phyloP scores from a whole-genome alignment of 2,113 vertebrate species.

The Fulica atra region DNA sequence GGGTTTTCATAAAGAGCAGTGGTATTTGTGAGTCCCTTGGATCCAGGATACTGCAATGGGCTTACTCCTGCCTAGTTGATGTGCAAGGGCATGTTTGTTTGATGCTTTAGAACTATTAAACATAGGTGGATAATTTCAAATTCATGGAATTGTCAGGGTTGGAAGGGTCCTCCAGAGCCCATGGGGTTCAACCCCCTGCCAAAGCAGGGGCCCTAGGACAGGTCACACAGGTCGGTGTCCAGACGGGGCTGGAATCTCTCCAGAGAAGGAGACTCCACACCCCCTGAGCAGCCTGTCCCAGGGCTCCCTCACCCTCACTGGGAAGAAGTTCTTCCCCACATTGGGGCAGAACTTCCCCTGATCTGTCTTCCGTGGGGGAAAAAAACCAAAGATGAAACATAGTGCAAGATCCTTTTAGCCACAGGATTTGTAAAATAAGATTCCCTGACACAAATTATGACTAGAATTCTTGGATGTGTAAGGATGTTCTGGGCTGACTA shows the following conservation, averaged over 20 bases:
- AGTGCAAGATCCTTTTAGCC: neutral
- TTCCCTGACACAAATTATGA: neutral
- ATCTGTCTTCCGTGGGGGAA: neutral
- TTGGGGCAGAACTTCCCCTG: too few species aligned
- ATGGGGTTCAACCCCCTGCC: too few species aligned
- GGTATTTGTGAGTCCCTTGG: neutral
- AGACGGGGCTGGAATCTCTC: too few species aligned
- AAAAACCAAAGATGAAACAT: neutral
- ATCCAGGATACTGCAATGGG: neutral
- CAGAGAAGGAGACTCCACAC: too few species aligned
- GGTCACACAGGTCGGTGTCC: too few species aligned
- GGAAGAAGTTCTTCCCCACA: too few species aligned
- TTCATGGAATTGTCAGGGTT: neutral
- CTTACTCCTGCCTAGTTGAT: neutral
- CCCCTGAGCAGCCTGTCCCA: too few species aligned
- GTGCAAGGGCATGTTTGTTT: neutral
- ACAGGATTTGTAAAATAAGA: neutral
- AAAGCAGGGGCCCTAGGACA: too few species aligned
- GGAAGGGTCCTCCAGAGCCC: too few species aligned
- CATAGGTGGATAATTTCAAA: neutral
- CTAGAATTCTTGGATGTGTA: neutral
- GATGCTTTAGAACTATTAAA: neutral
- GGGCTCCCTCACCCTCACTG: too few species aligned
- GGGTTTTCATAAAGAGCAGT: conserved; percentile 2
- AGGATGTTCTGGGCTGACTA: neutral